Percentiles rank a stretch among this genome's conserved stretches.
phyloP scores from a whole-genome alignment of 2,113 vertebrate species.

The Sprattus sprattus region DNA sequence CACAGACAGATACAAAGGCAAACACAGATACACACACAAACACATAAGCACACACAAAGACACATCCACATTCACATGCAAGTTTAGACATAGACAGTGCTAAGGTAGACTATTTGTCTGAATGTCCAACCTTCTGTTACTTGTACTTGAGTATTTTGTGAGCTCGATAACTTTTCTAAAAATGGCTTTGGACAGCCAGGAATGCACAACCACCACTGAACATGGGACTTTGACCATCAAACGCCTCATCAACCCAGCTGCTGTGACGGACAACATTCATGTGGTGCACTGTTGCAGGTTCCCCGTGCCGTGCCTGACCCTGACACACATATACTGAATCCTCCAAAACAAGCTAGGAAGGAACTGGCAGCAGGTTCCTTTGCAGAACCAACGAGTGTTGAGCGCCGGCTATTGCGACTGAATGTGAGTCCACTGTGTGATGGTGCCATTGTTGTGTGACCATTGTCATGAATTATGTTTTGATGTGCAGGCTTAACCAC shows the following conservation, averaged over 20 bases:
- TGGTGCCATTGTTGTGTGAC: not conserved
- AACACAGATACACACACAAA: no score
- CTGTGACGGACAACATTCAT: not conserved
- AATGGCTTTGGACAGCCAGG: not conserved
- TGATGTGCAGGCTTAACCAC: no score
- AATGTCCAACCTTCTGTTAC: not conserved
- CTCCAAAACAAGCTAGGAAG: not conserved
- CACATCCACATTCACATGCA: not conserved
- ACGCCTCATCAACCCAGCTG: not conserved
- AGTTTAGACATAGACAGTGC: no score
- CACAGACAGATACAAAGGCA: no score
- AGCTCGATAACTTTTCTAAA: not conserved
- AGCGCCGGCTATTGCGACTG: not conserved
- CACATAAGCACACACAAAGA: not conserved
- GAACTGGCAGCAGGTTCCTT: not conserved
- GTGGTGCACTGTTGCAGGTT: not conserved
- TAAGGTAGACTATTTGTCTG: no score
- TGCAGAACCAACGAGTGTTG: not conserved
- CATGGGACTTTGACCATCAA: conserved; percentile 5
- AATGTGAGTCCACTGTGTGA: not conserved
- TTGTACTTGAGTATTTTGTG: not conserved
- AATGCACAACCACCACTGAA: not conserved
- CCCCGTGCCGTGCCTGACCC: not conserved
- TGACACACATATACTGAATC: not conserved
- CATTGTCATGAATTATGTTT: not conserved